These are phyloP conservation scores for Ladona fulva DNA, from an alignment of 1,140 invertebrate species.

Conservation along the genomic window DNA sequence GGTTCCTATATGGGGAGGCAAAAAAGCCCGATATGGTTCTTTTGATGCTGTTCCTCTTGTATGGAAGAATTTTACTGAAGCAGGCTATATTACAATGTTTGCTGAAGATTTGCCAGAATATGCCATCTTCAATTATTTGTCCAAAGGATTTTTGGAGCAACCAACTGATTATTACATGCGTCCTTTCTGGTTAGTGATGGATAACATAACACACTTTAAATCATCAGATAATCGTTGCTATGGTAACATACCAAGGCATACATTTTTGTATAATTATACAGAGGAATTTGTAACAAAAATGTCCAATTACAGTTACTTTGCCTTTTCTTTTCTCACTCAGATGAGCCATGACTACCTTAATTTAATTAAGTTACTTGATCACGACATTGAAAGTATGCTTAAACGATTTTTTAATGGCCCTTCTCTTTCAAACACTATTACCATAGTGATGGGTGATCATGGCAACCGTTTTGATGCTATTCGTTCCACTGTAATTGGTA, in stretches of 20 bases:
- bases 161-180: conserved; percentile 41
- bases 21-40: conserved; percentile 23
- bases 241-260: conserved; percentile 39
- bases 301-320: conserved; percentile 39
- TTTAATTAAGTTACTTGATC: not conserved
- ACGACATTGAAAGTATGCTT: conserved; percentile 25
- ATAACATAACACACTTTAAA: conserved; percentile 27
- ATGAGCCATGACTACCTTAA: conserved; percentile 38
- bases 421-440: conserved; percentile 39
- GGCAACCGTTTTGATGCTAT: conserved; percentile 45
- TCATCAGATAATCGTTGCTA: conserved; percentile 35
- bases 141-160: conserved; percentile 33
- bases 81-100: conserved; percentile 36
- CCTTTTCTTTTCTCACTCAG: conserved; percentile 42
- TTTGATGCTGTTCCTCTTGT: conserved; percentile 32
- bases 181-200: conserved; percentile 32
- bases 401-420: conserved; percentile 28
- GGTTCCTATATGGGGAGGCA: conserved; percentile 6
- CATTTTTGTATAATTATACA: conserved; percentile 44
- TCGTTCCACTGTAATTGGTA: conserved; percentile 41
- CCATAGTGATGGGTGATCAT: conserved; percentile 44
- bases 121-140: conserved; percentile 36
- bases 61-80: conserved; percentile 32
- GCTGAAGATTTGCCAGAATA: conserved; percentile 36
- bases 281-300: conserved; percentile 40